phyloP scores from a whole-genome alignment of 2,888 invertebrate genomes.

The Poecilobothrus nobilitatus region DNA sequence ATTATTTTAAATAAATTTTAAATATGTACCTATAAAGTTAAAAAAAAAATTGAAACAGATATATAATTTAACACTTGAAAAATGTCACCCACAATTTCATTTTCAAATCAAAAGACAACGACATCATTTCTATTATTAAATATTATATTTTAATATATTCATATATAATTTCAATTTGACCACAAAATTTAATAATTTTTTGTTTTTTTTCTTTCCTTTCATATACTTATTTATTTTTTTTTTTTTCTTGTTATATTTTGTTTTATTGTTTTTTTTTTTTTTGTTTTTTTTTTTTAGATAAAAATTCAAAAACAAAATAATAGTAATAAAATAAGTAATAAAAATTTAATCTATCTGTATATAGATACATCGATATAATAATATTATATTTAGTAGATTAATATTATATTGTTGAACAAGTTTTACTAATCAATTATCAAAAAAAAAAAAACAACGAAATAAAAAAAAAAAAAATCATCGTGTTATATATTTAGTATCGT shows the following conservation, averaged over 20 bases:
- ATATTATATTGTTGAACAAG: neutral
- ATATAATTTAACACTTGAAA: neutral
- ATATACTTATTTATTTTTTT: too few relatives aligned
- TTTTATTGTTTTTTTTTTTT: too few relatives aligned
- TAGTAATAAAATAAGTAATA: slow-evolving; percentile 1
- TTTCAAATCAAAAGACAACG: neutral
- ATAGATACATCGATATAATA: neutral
- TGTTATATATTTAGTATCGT: neutral
- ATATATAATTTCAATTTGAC: neutral
- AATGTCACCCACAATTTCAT: slow-evolving; percentile 5
- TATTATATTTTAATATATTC: neutral
- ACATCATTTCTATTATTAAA: slow-evolving; percentile 6
- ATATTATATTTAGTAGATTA: too few relatives aligned
- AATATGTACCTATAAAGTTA: too few relatives aligned
- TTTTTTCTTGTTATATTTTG: too few relatives aligned
- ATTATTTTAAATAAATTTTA: too few relatives aligned
- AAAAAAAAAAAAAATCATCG: neutral
- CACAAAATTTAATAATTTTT: neutral
- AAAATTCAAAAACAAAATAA: neutral
- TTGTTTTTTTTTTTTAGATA: neutral
- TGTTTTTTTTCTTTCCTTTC: too few relatives aligned
- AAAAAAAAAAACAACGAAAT: neutral
- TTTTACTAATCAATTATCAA: slow-evolving; percentile 6
- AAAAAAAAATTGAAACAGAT: too few relatives aligned
- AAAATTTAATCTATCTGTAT: neutral